Conservation (phyloP, 1,140 invertebrate genomes). For the Branchinecta lindahli region DNA sequence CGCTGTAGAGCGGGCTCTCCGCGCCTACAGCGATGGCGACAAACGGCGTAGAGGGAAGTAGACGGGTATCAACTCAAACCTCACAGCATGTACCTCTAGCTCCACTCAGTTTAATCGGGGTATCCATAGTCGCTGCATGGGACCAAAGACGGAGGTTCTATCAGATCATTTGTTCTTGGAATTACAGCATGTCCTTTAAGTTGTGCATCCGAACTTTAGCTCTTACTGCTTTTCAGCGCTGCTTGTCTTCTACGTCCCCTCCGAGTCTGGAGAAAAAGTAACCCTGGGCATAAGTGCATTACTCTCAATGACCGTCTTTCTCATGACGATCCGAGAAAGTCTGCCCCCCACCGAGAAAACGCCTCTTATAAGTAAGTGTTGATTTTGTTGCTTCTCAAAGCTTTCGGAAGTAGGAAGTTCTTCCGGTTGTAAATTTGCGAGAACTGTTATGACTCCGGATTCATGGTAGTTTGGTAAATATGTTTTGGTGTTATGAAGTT, state of each 20-base stretch:
- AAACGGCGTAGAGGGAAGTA: no score
- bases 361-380: conserved; percentile 65
- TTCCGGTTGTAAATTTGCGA: conserved; percentile 1
- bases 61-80: no score
- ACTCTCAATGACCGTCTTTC: conserved; percentile 80
- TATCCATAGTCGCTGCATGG: no score
- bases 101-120: no score
- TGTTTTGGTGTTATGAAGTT: no score
- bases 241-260: conserved; percentile 79
- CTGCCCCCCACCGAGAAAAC: conserved; percentile 83
- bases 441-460: neutral
- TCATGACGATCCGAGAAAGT: conserved; percentile 80
- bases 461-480: conserved; percentile 7
- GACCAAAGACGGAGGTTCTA: no score
- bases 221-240: conserved; percentile 43
- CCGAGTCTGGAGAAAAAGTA: conserved; percentile 77
- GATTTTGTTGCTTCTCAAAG: neutral
- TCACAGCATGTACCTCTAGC: no score
- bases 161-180: no score
- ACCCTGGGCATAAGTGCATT: conserved; percentile 72
- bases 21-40: no score
- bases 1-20: no score
- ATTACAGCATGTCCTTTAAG: no score
- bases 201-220: no score
- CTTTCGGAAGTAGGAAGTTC: conserved; percentile 3